phyloP scores from a whole-genome alignment of 2,888 invertebrate species.

The Thyatira batis region DNA sequence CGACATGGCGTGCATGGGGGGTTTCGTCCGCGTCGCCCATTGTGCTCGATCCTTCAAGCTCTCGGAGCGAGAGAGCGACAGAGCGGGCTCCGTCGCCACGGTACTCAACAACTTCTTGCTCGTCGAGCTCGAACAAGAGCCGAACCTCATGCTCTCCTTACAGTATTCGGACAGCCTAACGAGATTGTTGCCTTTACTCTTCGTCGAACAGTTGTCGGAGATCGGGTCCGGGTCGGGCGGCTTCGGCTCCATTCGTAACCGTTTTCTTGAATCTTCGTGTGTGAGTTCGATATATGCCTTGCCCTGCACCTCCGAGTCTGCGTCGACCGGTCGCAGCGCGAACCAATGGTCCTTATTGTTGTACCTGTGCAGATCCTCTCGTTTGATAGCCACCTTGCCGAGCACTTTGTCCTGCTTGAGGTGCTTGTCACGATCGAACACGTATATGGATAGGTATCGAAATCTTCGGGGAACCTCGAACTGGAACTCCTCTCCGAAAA shows the following conservation, averaged over 20 bases:
- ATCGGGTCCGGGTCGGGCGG: conserved; percentile 70
- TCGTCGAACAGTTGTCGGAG: conserved; percentile 59
- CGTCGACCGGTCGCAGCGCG: conserved; percentile 91
- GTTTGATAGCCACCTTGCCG: conserved; percentile 91
- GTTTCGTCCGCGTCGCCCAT: conserved; percentile 65
- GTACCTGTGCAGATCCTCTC: conserved; percentile 92
- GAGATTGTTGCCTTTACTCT: conserved; percentile 68
- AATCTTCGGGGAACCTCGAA: conserved; percentile 96
- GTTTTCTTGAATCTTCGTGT: conserved; percentile 83
- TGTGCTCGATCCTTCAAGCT: conserved; percentile 74
- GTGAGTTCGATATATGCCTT: conserved; percentile 93
- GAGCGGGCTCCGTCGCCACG: conserved; percentile 66
- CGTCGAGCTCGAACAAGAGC: conserved; percentile 75
- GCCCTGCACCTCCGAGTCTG: conserved; percentile 95
- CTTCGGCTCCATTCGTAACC: conserved; percentile 77
- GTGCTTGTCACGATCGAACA: conserved; percentile 92
- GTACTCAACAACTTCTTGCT: conserved; percentile 72
- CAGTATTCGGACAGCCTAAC: conserved; percentile 73
- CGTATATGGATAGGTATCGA: conserved; percentile 93
- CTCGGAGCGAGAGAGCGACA: conserved; percentile 74
- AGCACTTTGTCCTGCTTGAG: conserved; percentile 92
- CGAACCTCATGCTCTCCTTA: conserved; percentile 76
- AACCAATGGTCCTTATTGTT: conserved; percentile 98
- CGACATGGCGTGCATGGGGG: conserved; percentile 72
- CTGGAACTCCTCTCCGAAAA: conserved; percentile 96